Conservation (phyloP, 2,113 vertebrate species). For the Strigops habroptila region DNA sequence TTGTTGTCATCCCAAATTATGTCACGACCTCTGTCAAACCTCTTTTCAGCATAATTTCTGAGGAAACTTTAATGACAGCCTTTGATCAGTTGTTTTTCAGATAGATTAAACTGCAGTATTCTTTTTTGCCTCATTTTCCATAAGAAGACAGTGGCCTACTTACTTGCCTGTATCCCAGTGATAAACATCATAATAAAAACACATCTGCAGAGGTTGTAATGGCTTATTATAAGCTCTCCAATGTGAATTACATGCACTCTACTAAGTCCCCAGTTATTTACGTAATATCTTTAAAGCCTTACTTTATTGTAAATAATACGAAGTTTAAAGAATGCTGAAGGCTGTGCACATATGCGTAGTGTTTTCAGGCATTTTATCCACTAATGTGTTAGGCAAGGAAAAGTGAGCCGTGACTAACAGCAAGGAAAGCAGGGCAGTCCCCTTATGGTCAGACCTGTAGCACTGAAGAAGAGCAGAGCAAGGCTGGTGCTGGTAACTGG, state of each 20-base stretch:
- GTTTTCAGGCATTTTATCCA: not conserved
- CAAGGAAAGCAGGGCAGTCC: fast-evolving
- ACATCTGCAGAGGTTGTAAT: not conserved
- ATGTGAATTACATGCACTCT: not conserved
- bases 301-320: not conserved
- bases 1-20: not conserved
- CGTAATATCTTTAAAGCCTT: not conserved
- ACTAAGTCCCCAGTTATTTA: not conserved
- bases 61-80: not conserved
- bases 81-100: not conserved
- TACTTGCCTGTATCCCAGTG: not conserved
- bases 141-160: not conserved
- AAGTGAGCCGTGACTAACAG: not conserved
- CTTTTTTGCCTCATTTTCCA: not conserved
- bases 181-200: not conserved
- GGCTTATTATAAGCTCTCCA: not conserved
- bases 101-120: not conserved
- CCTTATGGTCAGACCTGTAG: not conserved
- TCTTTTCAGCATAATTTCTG: not conserved
- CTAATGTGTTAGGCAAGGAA: not conserved
- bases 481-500: not conserved
- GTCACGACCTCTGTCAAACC: not conserved
- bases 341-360: not conserved
- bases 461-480: not conserved
- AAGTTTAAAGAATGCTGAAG: not conserved